Base-by-base conservation (phyloP, 2,113 vertebrate genomes). In the Gadus chalcogrammus region DNA sequence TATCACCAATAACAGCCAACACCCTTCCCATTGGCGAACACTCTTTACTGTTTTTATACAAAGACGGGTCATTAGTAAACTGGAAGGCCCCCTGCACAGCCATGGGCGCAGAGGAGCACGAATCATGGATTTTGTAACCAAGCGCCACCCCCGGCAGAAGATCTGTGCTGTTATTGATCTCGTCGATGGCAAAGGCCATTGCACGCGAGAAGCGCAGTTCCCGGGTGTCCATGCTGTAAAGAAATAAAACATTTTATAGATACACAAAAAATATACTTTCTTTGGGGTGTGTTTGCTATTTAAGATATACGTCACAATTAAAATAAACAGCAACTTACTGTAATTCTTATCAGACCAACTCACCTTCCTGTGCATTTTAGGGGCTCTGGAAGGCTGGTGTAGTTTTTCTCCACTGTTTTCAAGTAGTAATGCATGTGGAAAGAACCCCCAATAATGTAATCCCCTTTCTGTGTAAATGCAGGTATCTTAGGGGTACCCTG, bases 51-150 rank as follows among this genome's bases (percentile, higher is more conserved):
- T 18, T 73, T 63, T 76, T 53, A 81, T 78, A 71, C 35, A 58
- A 56, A 0, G 61, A 4, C 31, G 72, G 31, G 2, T 84, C 80
- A 0, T 89, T 90, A 2, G 68, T 61, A 15, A 92, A 73, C 53
- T 89, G 88, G 38, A 91, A 88, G 0, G 87, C 86, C 22, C 67
- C 65, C 17, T 85, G 83, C 3, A 84, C 70, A 0, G 88, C 73
- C 53, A 87, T 69, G 0, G 74, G 67, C 15, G 88, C 84, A 0
- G 86, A 80, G 0, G 76, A 71, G 9, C 91, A 92, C 0, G 90
- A 87, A 68, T 92, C 91, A 3, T 90, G 73, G 65, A 92, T 88
- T 31, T 78, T 71, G 64, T 91, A 91, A 8, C 90, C 91, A 0
- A 92, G 76, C 0, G 4, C 83, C 35, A 91, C 65, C 0, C 82